Evolutionary conservation across 2,797 vertebrate genomes (phyloP), one percentile per base, ranked within the genome.

Genomic region (Miichthys miiuy): DNA sequence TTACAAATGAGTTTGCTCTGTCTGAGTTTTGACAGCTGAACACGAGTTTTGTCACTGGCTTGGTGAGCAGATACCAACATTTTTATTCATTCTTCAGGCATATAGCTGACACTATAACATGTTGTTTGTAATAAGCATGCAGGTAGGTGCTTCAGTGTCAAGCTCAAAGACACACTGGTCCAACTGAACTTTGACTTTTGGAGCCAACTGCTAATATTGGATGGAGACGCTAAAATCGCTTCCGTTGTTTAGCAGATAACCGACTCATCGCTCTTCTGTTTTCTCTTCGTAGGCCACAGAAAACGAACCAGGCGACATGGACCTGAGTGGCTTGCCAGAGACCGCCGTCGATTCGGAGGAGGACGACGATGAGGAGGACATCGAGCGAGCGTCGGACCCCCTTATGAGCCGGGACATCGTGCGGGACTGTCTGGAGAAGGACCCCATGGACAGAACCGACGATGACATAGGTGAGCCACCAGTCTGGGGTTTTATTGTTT

Each of bases 281-380:
- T 48, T 0, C 7, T 78, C 8, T 73, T 25, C 23, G 10, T 23
- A 99, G 98, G 98, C 98, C 93, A 98, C 98, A 69, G 98, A 99
- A 94, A 98, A 97, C 93, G 98, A 99, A 91, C 96, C 97, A 44
- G 97, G 98, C 70, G 98, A 99, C 94, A 99, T 99, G 98, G 98
- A 99, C 96, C 96, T 99, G 84, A 99, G 97, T 82, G 98, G 98
- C 82, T 94, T 99, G 88, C 98, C 97, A 5, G 98, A 99, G 93
- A 99, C 98, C 12, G 98, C 98, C 21, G 98, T 99, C 21, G 98
- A 99, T 93, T 99, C 98, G 0, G 98, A 99, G 84, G 98, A 99
- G 65, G 98, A 99, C 0, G 98, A 99, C 0, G 98, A 99, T 25
- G 98, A 99, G 88, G 98, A 99, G 93, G 98, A 99, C 83, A 99